A percentile compares a stretch with the other conserved stretches of the same genome.
Evolutionary conservation across 2,888 invertebrate species (phyloP).

Genomic region (Tipula lateralis): DNA sequence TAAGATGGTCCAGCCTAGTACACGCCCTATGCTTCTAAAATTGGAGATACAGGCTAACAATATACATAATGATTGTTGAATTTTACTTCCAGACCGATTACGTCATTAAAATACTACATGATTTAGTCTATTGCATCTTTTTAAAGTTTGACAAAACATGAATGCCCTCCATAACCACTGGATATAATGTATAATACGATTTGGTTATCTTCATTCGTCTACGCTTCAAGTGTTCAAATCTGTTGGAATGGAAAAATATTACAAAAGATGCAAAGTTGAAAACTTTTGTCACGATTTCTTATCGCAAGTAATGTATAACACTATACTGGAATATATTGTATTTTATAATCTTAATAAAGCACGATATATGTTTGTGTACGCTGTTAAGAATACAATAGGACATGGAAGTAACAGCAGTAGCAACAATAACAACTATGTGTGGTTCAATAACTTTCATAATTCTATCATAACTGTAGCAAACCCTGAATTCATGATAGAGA

Average conservation of each 20-base stretch:
- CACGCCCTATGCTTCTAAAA: too few relatives aligned
- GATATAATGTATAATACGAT: too few relatives aligned
- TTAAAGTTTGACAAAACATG: too few relatives aligned
- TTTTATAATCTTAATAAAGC: background rate
- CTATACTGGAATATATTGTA: background rate
- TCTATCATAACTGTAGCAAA: background rate
- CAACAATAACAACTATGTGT: background rate
- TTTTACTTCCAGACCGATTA: too few relatives aligned
- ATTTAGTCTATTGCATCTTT: too few relatives aligned
- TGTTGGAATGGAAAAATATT: background rate
- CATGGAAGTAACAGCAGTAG: background rate
- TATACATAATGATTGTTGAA: too few relatives aligned
- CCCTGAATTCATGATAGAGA: background rate
- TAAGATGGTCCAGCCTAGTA: too few relatives aligned
- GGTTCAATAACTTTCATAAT: conserved; percentile 7
- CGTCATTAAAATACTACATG: too few relatives aligned
- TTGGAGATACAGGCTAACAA: too few relatives aligned
- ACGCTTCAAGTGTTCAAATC: background rate
- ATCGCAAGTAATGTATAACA: background rate
- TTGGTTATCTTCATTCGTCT: too few relatives aligned
- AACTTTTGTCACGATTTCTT: background rate
- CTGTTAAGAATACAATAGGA: background rate
- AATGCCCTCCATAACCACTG: too few relatives aligned
- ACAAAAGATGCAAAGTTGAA: background rate
- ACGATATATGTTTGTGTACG: background rate